Percentiles rank a stretch among this genome's conserved stretches.
phyloP scores from a whole-genome alignment of 2,888 invertebrate genomes.

The Dendrolimus houi region DNA sequence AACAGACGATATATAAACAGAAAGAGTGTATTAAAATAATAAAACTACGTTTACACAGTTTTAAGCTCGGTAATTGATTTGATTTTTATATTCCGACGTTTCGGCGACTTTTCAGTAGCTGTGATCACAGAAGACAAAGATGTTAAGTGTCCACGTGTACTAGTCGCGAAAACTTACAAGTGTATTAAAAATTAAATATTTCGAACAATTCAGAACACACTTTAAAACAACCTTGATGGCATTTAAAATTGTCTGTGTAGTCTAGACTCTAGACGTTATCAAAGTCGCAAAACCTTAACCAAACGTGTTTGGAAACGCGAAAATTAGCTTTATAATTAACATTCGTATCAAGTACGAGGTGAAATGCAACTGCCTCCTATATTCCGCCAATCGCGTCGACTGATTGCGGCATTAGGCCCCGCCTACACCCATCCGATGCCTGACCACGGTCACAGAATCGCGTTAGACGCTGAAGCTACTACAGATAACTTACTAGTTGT shows the following conservation, averaged over 20 bases:
- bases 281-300: constrained; percentile 1
- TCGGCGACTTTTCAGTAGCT: too few species aligned
- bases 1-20: too few species aligned
- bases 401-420: constrained; percentile 45
- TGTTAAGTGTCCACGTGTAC: too few species aligned
- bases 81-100: too few species aligned
- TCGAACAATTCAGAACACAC: too few species aligned
- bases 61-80: too few species aligned
- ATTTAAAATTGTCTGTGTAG: background rate
- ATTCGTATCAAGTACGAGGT: constrained; percentile 48
- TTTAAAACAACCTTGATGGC: background rate
- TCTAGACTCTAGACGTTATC: background rate
- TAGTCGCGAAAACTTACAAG: too few species aligned
- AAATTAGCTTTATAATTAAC: constrained; percentile 38
- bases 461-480: constrained; percentile 8
- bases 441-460: constrained; percentile 26
- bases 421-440: constrained; percentile 42
- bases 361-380: constrained; percentile 61
- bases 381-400: constrained; percentile 43
- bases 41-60: too few species aligned
- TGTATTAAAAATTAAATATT: too few species aligned
- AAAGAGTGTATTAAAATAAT: too few species aligned
- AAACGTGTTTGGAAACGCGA: constrained; percentile 14
- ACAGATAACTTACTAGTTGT: constrained; percentile 1
- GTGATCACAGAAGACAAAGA: too few species aligned